A percentile compares a stretch with the other conserved stretches of the same genome.
Evolutionary conservation across 2,113 vertebrate species (phyloP).

Genomic region (Sander vitreus): DNA sequence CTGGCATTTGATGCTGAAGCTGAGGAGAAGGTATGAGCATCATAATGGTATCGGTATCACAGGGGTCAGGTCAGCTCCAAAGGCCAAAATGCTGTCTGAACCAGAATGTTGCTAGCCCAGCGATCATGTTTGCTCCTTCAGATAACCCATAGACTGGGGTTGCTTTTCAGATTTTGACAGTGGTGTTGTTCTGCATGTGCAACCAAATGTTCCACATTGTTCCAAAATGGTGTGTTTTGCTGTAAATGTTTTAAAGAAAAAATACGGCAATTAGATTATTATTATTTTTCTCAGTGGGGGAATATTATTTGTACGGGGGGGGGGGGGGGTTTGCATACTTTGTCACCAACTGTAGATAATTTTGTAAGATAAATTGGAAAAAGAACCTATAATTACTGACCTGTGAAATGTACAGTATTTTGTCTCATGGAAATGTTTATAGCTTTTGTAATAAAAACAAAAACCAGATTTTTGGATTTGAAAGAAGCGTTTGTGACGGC

Average conservation of each 20-base stretch:
- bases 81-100: not conserved
- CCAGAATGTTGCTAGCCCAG: not conserved
- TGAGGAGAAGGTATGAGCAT: not conserved
- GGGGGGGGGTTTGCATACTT: constrained; percentile 31
- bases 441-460: constrained; percentile 76
- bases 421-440: constrained; percentile 72
- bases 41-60: not conserved
- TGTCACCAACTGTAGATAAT: constrained; percentile 77
- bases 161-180: not conserved
- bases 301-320: constrained; percentile 38
- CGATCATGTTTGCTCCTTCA: not conserved
- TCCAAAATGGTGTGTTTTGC: constrained; percentile 9
- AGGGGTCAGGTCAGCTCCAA: not conserved
- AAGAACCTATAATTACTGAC: constrained; percentile 59
- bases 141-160: not conserved
- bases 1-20: not conserved
- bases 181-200: constrained; percentile 15
- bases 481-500: constrained; percentile 47
- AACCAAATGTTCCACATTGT: constrained; percentile 22
- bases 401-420: constrained; percentile 85
- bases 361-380: constrained; percentile 60
- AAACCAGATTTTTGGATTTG: constrained; percentile 26
- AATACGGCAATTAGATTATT: not conserved
- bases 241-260: constrained; percentile 8
- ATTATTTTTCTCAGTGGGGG: not conserved